Evolutionary conservation across 2,888 invertebrate species (phyloP).

Genomic region (Icerya purchasi): DNA sequence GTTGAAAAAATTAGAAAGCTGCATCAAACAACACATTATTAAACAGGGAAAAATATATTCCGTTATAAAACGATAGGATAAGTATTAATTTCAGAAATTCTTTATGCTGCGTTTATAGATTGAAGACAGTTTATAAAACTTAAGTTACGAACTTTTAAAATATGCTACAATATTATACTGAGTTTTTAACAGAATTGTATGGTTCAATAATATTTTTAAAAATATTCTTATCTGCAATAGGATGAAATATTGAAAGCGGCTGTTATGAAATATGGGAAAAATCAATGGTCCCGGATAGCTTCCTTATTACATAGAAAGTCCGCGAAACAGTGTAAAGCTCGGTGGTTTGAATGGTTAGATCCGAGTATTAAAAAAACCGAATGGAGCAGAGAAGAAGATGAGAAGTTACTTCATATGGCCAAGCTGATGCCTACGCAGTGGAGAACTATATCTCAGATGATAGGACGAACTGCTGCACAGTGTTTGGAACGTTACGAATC

Average conservation of each 20-base stretch:
- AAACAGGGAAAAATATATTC: too few species aligned
- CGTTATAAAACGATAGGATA: too few species aligned
- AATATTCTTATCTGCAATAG: conserved; percentile 31
- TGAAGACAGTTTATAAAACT: neutral
- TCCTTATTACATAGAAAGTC: conserved; percentile 93
- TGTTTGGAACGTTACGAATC: conserved; percentile 95
- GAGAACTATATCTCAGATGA: conserved; percentile 97
- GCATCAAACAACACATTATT: too few species aligned
- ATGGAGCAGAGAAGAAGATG: conserved; percentile 98
- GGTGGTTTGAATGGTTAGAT: conserved; percentile 99
- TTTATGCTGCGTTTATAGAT: too few species aligned
- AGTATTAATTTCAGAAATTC: too few species aligned
- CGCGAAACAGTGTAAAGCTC: conserved; percentile 96
- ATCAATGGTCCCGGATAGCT: conserved; percentile 98
- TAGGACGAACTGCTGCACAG: conserved; percentile 95
- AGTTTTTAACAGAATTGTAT: neutral
- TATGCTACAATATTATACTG: too few species aligned
- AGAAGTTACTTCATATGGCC: conserved; percentile 87
- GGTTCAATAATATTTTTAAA: conserved; percentile 2
- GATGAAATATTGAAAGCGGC: conserved; percentile 99
- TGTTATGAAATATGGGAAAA: conserved; percentile 99
- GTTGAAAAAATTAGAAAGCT: too few species aligned
- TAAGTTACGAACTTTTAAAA: too few species aligned
- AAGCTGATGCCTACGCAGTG: conserved; percentile 99
- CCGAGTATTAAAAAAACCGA: conserved; percentile 99